Base-by-base conservation (phyloP, 2,888 invertebrate genomes). In the Cephus pulcher region DNA sequence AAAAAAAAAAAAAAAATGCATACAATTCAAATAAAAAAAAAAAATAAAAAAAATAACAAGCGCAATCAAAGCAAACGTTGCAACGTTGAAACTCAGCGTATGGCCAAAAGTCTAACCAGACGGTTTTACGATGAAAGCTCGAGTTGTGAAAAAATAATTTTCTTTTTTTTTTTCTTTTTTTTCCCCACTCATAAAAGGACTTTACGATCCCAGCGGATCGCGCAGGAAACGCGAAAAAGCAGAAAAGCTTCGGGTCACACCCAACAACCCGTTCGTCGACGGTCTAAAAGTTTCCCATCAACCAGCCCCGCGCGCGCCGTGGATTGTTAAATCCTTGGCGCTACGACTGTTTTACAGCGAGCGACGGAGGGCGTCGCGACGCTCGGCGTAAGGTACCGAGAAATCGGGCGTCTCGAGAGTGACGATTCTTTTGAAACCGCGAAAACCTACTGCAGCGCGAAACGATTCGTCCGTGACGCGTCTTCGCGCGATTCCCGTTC, bases 171-270 rank as follows among this genome's bases (percentile, higher is more conserved):
- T 69, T 30, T 12, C 3, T n/a, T 32, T 69, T 70, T n/a, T 32
- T 2, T 32, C 0, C 4, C 23, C 69, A 11, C 11, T 81, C 83
- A 82, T 86, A 85, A 86, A 86, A 83, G 76, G 76, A 80, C 82
- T 87, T 87, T 86, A 86, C 84, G 85, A 84, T 82, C 79, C 76
- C 82, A 80, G 82, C 82, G 83, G 83, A 86, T 84, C 86, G 86
- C 84, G 81, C 83, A 84, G 82, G 2, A 70, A 74, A 80, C 80
- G 78, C 78, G 80, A 79, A 79, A 76, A 74, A 78, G 32, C 70
- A 12, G n/a, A 30, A 15, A 40, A 70, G 11, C 33, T 15, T 70
- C 12, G 70, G 12, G 12, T 15, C 37, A 1, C 12, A 33, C 30
- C 12, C 12, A 0, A 11, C 6, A 30, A n/a, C 3, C 30, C 70